Evolutionary conservation across 1,140 invertebrate species (phyloP), one percentile per base, ranked within the genome.

Genomic region (Tetramorium parvispinum): DNA sequence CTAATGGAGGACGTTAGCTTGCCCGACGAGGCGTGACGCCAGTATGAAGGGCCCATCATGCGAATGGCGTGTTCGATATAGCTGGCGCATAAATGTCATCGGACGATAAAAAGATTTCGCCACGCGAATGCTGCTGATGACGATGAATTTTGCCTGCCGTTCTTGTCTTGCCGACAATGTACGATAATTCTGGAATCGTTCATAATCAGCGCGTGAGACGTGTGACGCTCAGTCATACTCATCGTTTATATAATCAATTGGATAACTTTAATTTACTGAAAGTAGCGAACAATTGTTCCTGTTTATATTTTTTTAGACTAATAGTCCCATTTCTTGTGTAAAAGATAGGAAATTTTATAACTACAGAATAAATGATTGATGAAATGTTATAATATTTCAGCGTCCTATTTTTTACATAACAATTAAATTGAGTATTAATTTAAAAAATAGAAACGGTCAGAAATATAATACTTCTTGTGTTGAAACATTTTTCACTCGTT

Each of bases 1-100:
- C 81, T 90, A 90, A 90, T 90, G 89, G 89, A 90, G 89, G 81
- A 88, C 71, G 86, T 87, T 90, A 87, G 89, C 87, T 88, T 78
- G 79, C 81, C 66, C 59, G 68, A 49, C 66, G 61, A 89, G 65
- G 76, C 66, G 83, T 77, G 59, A 75, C 70, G 49, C 27, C 63
- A 66, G 68, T 51, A 55, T 66, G 81, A 73, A 73, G 59, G 70
- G 40, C 16, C 61, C 68, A 43, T 63, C 61, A 24, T 59, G 68
- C 16, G 43, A 55, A 24, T 18, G 21, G 51, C 37, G 32, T 32
- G 27, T 51, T n/a, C 49, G 32, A 11, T 78, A 11, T 83, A 75
- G 0, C 51, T 6, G 49, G 16, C 57, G 66, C 49, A 70, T 57
- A 61, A 88, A 86, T 71, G 71, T 73, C 79, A 65, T 82, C 57